Evolutionary conservation across 2,113 vertebrate genomes (phyloP).

Genomic region (Sphyrna mokarran): DNA sequence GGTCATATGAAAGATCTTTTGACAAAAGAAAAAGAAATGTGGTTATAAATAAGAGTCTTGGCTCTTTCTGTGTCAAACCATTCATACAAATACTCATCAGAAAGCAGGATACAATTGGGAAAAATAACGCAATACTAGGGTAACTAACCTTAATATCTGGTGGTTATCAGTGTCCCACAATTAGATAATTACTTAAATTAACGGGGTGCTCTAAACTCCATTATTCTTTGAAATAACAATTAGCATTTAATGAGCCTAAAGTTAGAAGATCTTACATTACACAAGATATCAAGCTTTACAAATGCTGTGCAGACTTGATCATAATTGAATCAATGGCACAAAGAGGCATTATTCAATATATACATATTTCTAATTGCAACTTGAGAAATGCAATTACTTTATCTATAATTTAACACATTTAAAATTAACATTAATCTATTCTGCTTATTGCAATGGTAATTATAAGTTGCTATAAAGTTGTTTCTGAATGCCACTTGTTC

Average conservation of each 20-base stretch:
- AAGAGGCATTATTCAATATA: background rate
- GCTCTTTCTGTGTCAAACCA: background rate
- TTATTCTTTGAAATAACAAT: background rate
- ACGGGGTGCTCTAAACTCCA: background rate
- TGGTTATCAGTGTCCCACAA: background rate
- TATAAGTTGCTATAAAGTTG: background rate
- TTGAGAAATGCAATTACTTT: background rate
- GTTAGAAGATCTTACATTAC: background rate
- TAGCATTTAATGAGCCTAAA: background rate
- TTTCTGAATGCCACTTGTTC: background rate
- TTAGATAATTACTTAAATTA: background rate
- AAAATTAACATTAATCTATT: background rate
- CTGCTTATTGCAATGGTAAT: background rate
- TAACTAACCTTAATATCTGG: background rate
- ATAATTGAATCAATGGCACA: background rate
- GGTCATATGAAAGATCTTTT: constrained; percentile 98
- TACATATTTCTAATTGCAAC: background rate
- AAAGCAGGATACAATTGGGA: background rate
- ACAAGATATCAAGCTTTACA: background rate
- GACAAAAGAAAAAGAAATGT: background rate
- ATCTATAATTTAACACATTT: background rate
- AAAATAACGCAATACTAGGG: background rate
- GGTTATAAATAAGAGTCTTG: background rate
- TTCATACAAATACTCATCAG: background rate
- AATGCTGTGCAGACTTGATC: background rate